Percentiles rank a stretch among this genome's conserved stretches.
phyloP scores from a whole-genome alignment of 1,140 invertebrate genomes.

The Heliconius himera region DNA sequence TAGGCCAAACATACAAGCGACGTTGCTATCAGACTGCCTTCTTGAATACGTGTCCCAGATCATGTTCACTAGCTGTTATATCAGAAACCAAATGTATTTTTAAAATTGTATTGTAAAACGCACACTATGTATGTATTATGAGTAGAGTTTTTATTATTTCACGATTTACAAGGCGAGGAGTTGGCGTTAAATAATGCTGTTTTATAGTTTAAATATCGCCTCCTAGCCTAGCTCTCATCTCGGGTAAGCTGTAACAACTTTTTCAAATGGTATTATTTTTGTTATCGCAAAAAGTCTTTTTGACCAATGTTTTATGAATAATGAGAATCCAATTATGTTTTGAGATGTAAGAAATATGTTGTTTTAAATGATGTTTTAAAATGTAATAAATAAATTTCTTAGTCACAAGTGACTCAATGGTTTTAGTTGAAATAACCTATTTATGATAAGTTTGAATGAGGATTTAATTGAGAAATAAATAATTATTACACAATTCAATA shows the following conservation, averaged over 20 bases:
- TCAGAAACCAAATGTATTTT: slow-evolving; percentile 62
- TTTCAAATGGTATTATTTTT: slow-evolving; percentile 1
- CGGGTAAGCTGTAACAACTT: background rate
- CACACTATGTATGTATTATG: slow-evolving; percentile 60
- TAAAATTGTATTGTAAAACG: slow-evolving; percentile 57
- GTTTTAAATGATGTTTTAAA: slow-evolving; percentile 10
- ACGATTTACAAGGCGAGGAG: slow-evolving; percentile 37
- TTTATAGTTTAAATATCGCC: slow-evolving; percentile 42
- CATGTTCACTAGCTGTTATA: slow-evolving; percentile 59
- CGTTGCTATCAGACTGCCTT: slow-evolving; percentile 44
- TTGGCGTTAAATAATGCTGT: slow-evolving; percentile 38
- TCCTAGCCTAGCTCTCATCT: slow-evolving; percentile 22
- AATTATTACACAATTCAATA: background rate
- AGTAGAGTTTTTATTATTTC: slow-evolving; percentile 51
- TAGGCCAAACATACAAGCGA: slow-evolving; percentile 39
- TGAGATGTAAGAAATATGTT: background rate
- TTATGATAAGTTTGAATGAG: background rate
- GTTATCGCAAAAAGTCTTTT: slow-evolving; percentile 6
- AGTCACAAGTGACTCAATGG: slow-evolving; percentile 12
- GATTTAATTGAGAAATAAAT: background rate
- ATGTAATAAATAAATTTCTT: slow-evolving; percentile 17
- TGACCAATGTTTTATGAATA: slow-evolving; percentile 11
- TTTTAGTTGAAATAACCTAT: slow-evolving; percentile 2
- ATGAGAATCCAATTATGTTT: background rate
- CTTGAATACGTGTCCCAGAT: slow-evolving; percentile 47